These are phyloP conservation scores for Ptycholaimellus sp. DNA, from an alignment of 2,888 invertebrate species.

Conservation along the genomic window DNA sequence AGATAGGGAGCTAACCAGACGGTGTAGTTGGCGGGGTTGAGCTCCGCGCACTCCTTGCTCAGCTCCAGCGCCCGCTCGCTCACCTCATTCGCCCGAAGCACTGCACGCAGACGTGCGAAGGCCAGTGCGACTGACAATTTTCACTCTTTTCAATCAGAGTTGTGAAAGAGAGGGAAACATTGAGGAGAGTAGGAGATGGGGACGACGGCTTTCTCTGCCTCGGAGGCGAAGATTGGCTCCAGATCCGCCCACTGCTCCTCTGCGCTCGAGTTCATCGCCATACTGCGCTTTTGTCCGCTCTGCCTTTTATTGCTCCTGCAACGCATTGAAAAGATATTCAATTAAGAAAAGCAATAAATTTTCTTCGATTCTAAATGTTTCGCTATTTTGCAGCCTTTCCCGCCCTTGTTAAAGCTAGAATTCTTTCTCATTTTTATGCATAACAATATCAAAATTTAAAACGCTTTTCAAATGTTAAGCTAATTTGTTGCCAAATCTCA, in stretches of 20 bases:
- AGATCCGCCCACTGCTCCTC: constrained; percentile 38
- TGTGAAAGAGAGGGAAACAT: neutral
- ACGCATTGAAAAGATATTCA: neutral
- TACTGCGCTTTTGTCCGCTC: too few species aligned
- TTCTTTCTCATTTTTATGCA: too few species aligned
- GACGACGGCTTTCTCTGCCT: constrained; percentile 67
- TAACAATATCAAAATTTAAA: too few species aligned
- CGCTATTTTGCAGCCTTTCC: neutral
- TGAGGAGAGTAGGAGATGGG: constrained; percentile 36
- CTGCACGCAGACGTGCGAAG: constrained; percentile 77
- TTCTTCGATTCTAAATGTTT: neutral
- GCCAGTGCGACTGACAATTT: constrained; percentile 57
- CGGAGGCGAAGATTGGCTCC: constrained; percentile 62
- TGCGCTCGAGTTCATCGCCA: neutral
- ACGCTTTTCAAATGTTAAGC: too few species aligned
- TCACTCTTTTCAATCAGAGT: neutral
- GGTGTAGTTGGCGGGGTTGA: constrained; percentile 93
- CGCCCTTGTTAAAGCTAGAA: too few species aligned
- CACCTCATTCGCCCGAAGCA: constrained; percentile 58
- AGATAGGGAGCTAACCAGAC: constrained; percentile 87
- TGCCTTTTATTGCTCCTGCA: neutral
- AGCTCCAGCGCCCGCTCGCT: constrained; percentile 61
- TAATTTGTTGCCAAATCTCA: too few species aligned
- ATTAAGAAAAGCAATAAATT: neutral
- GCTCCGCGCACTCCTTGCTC: constrained; percentile 63